Evolutionary conservation across 2,113 vertebrate species (phyloP).

Genomic region (Grus americana): DNA sequence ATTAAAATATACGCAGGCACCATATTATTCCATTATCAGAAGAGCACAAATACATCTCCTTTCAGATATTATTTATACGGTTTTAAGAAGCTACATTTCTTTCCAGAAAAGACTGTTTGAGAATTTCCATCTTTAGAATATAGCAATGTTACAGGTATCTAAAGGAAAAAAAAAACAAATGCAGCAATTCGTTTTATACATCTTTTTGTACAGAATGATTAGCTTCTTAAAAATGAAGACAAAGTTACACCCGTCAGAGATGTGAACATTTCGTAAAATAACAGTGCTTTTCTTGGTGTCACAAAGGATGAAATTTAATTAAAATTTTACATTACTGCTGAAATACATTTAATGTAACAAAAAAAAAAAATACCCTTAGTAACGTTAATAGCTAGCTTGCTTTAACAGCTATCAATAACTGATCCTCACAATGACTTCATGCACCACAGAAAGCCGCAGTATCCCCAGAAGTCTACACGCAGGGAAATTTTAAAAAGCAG

Average conservation of each 20-base stretch:
- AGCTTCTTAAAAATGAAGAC: not conserved
- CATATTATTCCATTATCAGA: not conserved
- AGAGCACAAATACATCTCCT: not conserved
- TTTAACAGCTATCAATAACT: not conserved
- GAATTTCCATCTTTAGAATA: not conserved
- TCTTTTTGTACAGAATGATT: not conserved
- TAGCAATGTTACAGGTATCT: not conserved
- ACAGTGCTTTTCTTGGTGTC: not conserved
- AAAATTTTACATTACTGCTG: not conserved
- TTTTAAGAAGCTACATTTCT: not conserved
- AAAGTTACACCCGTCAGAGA: not conserved
- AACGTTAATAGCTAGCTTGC: not conserved
- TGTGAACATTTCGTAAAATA: not conserved
- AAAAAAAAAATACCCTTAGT: not conserved
- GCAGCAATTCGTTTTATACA: rapidly evolving
- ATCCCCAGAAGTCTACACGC: not conserved
- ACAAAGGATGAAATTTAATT: not conserved
- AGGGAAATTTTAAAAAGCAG: not conserved
- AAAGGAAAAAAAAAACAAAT: not conserved
- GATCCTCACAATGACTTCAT: not conserved
- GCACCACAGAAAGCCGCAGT: not conserved
- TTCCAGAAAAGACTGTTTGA: not conserved
- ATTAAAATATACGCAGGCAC: not conserved
- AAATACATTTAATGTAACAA: not conserved
- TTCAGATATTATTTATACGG: not conserved